Percentiles rank a stretch among this genome's conserved stretches.
phyloP scores from a whole-genome alignment of 2,888 invertebrate species.

The Phengaris arion region DNA sequence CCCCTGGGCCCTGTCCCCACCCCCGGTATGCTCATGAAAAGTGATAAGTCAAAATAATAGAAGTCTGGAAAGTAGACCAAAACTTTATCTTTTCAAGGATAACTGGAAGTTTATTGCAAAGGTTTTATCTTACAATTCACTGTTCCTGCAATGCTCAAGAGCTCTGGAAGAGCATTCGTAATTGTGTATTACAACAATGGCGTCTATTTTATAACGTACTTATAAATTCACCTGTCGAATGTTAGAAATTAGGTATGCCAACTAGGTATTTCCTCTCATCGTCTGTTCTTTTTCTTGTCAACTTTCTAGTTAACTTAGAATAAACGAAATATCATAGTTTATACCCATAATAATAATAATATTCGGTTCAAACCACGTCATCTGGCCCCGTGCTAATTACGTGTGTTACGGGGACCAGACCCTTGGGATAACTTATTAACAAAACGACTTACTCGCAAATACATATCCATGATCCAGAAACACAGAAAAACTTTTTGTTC shows the following conservation, averaged over 20 bases:
- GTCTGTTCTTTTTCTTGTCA: not conserved
- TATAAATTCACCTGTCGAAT: constrained; percentile 8
- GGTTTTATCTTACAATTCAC: not conserved
- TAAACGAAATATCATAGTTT: no score
- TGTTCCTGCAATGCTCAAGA: not conserved
- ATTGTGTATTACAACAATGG: constrained; percentile 9
- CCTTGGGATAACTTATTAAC: no score
- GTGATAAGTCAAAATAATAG: not conserved
- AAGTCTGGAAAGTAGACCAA: not conserved
- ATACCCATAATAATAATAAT: no score
- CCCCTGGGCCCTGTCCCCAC: no score
- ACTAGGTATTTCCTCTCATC: not conserved
- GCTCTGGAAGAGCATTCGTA: not conserved
- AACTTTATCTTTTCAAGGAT: constrained; percentile 6
- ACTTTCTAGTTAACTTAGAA: no score
- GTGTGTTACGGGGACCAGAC: no score
- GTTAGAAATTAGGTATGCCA: not conserved
- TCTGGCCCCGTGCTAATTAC: no score
- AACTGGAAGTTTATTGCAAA: constrained; percentile 19
- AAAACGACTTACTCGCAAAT: no score
- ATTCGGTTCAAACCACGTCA: no score
- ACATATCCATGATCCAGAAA: no score
- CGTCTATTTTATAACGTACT: not conserved
- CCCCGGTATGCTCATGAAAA: no score
- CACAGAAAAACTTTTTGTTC: no score